Conservation (phyloP, 2,113 vertebrate species). For the Brachionichthys hirsutus region DNA sequence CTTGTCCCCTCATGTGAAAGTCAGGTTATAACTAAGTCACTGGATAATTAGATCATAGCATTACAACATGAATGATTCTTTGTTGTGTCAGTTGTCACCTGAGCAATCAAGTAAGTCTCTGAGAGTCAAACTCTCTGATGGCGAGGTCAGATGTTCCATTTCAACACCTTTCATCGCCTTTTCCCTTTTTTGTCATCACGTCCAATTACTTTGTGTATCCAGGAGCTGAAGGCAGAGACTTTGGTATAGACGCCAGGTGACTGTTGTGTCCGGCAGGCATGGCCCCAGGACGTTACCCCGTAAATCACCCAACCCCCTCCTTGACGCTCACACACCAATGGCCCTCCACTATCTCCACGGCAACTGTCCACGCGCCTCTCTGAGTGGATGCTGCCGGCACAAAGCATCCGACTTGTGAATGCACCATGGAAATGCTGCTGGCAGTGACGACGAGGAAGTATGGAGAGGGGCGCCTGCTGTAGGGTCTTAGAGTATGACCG, state of each 20-base stretch:
- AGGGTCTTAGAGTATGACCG: constrained; percentile 93
- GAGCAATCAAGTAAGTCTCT: constrained; percentile 7
- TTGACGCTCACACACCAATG: constrained; percentile 87
- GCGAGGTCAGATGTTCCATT: background rate
- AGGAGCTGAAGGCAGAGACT: constrained; percentile 90
- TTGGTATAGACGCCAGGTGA: constrained; percentile 96
- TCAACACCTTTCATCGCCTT: constrained; percentile 4
- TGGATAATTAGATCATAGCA: constrained; percentile 8
- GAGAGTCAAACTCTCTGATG: background rate
- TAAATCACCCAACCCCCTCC: constrained; percentile 90
- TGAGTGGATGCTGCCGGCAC: constrained; percentile 84
- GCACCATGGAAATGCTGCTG: constrained; percentile 85
- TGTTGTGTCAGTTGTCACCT: background rate
- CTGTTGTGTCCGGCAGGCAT: constrained; percentile 88
- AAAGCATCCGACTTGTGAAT: constrained; percentile 95
- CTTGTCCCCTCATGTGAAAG: background rate
- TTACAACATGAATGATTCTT: background rate
- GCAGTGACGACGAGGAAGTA: constrained; percentile 87
- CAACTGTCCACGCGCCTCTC: constrained; percentile 92
- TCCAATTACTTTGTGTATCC: constrained; percentile 89
- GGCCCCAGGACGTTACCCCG: constrained; percentile 96
- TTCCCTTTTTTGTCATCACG: constrained; percentile 18
- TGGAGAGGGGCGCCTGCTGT: constrained; percentile 88
- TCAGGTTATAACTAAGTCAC: constrained; percentile 7
- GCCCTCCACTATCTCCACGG: constrained; percentile 95